Percentiles rank a stretch among this genome's conserved stretches.
These are phyloP conservation scores for Pocillopora grandis DNA, from an alignment of 92 coral and sea anemone genomes.

Conservation along the genomic window DNA sequence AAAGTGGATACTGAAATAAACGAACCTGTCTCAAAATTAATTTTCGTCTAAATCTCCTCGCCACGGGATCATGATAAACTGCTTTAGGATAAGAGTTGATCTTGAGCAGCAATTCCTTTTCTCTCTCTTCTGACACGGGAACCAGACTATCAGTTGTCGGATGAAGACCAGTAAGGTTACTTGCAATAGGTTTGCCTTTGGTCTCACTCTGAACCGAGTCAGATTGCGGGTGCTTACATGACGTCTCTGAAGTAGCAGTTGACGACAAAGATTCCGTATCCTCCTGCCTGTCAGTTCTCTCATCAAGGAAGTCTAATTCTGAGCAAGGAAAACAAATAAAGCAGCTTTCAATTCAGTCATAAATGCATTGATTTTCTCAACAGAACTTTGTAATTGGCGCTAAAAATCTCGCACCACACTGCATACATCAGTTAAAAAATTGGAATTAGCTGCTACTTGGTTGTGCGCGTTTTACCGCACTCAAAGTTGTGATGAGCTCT, in stretches of 20 bases:
- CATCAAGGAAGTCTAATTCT: not conserved
- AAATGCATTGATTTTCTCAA: no score
- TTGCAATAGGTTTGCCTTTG: constrained; percentile 18
- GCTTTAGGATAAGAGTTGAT: constrained; percentile 72
- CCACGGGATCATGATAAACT: constrained; percentile 61
- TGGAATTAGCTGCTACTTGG: no score
- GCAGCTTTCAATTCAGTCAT: no score
- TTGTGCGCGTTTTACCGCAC: no score
- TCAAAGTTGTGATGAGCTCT: no score
- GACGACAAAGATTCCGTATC: constrained; percentile 37
- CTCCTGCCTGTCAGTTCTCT: constrained; percentile 17
- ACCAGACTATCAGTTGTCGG: constrained; percentile 13
- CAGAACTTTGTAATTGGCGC: not conserved
- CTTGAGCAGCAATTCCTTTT: constrained; percentile 75
- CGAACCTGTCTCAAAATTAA: constrained; percentile 76
- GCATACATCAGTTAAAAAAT: no score
- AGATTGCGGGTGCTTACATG: constrained; percentile 43
- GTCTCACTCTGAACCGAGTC: constrained; percentile 41
- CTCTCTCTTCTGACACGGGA: constrained; percentile 71
- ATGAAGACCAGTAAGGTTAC: not conserved
- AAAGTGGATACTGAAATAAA: not conserved
- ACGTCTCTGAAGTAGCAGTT: constrained; percentile 46
- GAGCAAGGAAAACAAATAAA: no score
- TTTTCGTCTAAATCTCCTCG: constrained; percentile 82
- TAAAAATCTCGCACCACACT: no score